Conservation (phyloP, 2,113 vertebrate genomes). For the Climacteris rufus region DNA sequence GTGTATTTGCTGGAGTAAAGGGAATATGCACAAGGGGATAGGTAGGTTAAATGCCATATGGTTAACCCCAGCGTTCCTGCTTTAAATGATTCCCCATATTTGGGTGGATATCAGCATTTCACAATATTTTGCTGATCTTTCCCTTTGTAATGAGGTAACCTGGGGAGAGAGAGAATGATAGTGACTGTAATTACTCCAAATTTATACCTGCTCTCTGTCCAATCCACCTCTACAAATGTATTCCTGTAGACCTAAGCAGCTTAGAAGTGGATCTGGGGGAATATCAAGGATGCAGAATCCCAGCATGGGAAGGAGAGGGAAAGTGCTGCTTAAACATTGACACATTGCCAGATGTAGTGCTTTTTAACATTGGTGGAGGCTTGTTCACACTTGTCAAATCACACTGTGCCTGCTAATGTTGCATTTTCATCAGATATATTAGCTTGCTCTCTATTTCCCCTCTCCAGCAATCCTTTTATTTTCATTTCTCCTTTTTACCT, state of each 20-base stretch:
- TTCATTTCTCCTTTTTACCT: background rate
- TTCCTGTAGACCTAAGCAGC: slow-evolving; percentile 4
- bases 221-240: background rate
- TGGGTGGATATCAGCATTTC: background rate
- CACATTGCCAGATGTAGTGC: slow-evolving; percentile 63
- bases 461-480: background rate
- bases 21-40: background rate
- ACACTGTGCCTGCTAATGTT: slow-evolving; percentile 48
- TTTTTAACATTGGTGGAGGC: slow-evolving; percentile 56
- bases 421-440: slow-evolving; percentile 49
- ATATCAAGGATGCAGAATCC: slow-evolving; percentile 35
- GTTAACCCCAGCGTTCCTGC: slow-evolving; percentile 35
- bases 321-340: slow-evolving; percentile 55
- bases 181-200: slow-evolving; percentile 13
- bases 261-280: slow-evolving; percentile 29
- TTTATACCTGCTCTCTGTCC: slow-evolving; percentile 27
- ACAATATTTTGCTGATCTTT: slow-evolving; percentile 35
- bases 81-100: background rate
- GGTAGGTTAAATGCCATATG: slow-evolving; percentile 32
- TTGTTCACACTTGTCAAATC: slow-evolving; percentile 70
- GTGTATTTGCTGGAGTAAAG: slow-evolving; percentile 16
- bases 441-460: background rate
- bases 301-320: slow-evolving; percentile 28
- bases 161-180: background rate
- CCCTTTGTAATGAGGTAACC: background rate